A percentile compares a stretch with the other conserved stretches of the same genome.
phyloP scores from a whole-genome alignment of 2,113 vertebrate genomes.

The Perognathus longimembris region DNA sequence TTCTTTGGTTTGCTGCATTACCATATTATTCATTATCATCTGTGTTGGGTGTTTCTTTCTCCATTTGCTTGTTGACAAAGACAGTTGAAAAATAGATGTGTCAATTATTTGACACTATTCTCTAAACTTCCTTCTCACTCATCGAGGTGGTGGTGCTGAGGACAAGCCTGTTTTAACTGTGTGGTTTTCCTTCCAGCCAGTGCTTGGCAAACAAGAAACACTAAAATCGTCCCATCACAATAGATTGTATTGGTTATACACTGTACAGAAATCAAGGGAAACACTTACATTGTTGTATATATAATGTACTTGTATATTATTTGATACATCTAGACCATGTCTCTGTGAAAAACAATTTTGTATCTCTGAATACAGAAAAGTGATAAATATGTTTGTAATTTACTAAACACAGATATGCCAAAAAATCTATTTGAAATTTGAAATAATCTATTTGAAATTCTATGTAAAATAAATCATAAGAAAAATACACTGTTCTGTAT shows the following conservation, averaged over 20 bases:
- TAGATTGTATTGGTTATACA: background rate
- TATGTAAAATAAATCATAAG: background rate
- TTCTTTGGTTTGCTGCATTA: conserved; percentile 67
- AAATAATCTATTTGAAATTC: background rate
- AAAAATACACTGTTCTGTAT: background rate
- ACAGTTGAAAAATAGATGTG: background rate
- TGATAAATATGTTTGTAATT: background rate
- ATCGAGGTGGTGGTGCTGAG: background rate
- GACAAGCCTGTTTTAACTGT: background rate
- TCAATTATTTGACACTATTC: conserved; percentile 31
- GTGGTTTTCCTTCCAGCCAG: background rate
- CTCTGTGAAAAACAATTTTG: background rate
- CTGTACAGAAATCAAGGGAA: background rate
- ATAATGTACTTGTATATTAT: background rate
- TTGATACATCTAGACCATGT: background rate
- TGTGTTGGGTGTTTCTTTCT: conserved; percentile 52
- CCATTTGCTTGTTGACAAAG: conserved; percentile 37
- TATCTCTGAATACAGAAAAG: background rate
- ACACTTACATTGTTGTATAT: background rate
- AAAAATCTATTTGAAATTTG: background rate
- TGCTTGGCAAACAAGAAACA: background rate
- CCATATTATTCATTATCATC: conserved; percentile 46
- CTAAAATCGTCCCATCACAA: background rate
- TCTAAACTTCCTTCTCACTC: background rate
- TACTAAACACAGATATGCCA: background rate